Base-by-base conservation (phyloP, 2,888 invertebrate genomes). In the Molorchus minor region DNA sequence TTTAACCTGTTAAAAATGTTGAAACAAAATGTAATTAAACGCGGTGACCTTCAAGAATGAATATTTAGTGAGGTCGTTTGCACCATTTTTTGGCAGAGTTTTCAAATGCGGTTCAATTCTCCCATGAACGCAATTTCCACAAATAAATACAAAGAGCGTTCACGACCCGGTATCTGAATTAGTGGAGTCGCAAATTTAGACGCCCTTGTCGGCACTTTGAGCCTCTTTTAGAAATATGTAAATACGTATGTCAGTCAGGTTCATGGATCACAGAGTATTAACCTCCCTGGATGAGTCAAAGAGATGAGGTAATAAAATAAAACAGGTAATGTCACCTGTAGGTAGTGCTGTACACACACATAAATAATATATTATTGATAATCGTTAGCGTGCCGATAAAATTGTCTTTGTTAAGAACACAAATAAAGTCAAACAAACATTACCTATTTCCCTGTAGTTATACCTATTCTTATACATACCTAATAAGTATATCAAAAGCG, bases 61-160 rank as follows among this genome's bases (percentile, higher is more conserved):
- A 56, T 43, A 33, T 35, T 49, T 56, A 51, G 35, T 43, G 53
- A 44, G 58, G 58, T 58, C 58, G 29, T 45, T 58, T 58, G 58
- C 58, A 58, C 58, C 45, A 53, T 46, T 58, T 52, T 53, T 47
- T 58, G 52, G 53, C 53, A 53, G 41, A 30, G 44, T 13, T 49
- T 33, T 17, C 19, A 8, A 44, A 35, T 7, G 17, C 16, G 43
- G 43, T 40, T 36, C 36, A 44, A 25, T 29, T 54, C 30, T 10
- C 38, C 19, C 52, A 52, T 52, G 52, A 41, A 52, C 43, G 52
- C 52, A 41, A 33, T 40, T 52, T 52, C 41, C 52, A 52, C 38
- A 52, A 52, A 52, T 52, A 52, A 41, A 52, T 17, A 46, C 46
- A 46, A 46, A 46, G 33, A 46, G 17, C 46, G 33, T 46, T 33